These are phyloP conservation scores for Caiman crocodilus DNA, from an alignment of 2,797 vertebrate species.

Conservation along the genomic window DNA sequence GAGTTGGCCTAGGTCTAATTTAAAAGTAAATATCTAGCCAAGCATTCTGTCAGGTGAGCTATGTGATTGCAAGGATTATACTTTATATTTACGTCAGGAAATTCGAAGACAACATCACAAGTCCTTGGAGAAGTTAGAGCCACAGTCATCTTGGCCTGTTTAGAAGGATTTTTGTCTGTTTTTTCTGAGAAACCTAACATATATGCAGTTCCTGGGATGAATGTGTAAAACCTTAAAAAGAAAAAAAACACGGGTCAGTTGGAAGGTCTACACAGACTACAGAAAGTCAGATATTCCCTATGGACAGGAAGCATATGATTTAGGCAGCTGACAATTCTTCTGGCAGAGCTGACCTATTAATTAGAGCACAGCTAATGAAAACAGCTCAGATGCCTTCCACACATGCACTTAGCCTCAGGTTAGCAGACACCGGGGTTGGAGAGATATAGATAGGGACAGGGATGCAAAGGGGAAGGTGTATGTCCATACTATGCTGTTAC, in stretches of 20 bases:
- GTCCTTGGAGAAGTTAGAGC: slow-evolving; percentile 70
- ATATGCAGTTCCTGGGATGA: slow-evolving; percentile 63
- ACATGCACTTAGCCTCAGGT: too few relatives aligned
- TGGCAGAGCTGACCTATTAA: background rate
- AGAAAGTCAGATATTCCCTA: background rate
- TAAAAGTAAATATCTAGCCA: background rate
- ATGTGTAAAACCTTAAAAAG: slow-evolving; percentile 76
- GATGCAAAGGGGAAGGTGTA: too few relatives aligned
- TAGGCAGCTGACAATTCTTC: background rate
- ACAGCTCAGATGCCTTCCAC: too few relatives aligned
- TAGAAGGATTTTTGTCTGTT: slow-evolving; percentile 74
- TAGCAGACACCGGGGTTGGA: too few relatives aligned
- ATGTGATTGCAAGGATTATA: background rate
- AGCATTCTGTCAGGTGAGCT: background rate
- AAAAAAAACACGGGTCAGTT: slow-evolving; percentile 2
- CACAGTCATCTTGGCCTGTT: slow-evolving; percentile 79
- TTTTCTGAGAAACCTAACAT: slow-evolving; percentile 74
- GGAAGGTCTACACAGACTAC: background rate
- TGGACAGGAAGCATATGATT: background rate
- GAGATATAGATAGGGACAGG: too few relatives aligned
- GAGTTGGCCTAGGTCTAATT: background rate
- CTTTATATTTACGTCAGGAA: slow-evolving; percentile 74
- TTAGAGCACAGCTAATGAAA: background rate
- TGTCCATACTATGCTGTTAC: too few relatives aligned
- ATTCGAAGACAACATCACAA: slow-evolving; percentile 70